Evolutionary conservation across 2,113 vertebrate genomes (phyloP).

Genomic region (Oreotragus oreotragus): DNA sequence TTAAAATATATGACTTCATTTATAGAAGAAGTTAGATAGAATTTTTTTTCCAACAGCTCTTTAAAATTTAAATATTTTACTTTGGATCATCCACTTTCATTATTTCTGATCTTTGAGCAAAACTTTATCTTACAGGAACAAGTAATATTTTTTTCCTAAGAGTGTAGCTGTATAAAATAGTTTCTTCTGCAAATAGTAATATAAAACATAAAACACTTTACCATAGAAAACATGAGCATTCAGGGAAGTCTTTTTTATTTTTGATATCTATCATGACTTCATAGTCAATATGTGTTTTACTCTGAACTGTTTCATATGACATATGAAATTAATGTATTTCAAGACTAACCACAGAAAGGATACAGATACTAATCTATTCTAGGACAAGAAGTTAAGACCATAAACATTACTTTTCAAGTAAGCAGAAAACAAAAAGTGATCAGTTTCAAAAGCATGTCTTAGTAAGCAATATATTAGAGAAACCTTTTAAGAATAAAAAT

Average conservation of each 20-base stretch:
- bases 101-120: slow-evolving; percentile 40
- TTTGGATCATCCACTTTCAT: neutral
- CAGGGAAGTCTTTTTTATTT: neutral
- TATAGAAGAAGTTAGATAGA: neutral
- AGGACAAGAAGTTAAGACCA: neutral
- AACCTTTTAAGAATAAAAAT: neutral
- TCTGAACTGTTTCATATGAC: neutral
- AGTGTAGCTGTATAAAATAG: neutral
- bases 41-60: neutral
- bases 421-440: neutral
- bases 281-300: neutral
- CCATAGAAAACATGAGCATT: neutral
- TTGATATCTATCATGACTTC: neutral
- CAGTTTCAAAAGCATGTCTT: neutral
- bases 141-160: neutral
- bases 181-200: neutral
- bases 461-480: neutral
- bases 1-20: slow-evolving; percentile 16
- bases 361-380: neutral
- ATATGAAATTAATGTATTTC: neutral
- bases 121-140: neutral
- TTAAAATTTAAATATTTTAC: slow-evolving; percentile 4
- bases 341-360: neutral
- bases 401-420: neutral
- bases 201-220: neutral